Conservation (phyloP, 1,140 invertebrate genomes). For the Philotrypesis tridentata region DNA sequence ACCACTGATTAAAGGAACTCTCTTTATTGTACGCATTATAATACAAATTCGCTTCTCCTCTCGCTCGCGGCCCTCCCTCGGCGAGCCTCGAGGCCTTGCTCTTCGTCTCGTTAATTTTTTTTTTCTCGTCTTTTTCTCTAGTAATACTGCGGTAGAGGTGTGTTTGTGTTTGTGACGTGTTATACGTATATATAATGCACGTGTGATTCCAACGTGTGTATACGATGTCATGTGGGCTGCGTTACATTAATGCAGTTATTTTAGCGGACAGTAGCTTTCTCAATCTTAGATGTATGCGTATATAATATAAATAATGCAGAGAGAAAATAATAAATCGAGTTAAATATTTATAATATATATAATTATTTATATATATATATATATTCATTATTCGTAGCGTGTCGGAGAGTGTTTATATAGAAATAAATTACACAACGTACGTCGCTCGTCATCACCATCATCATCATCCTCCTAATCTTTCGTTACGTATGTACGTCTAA, state of each 20-base stretch:
- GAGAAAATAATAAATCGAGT: slow-evolving; percentile 46
- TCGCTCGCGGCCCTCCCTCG: background rate
- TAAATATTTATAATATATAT: too few species aligned
- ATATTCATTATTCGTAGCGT: too few species aligned
- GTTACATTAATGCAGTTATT: slow-evolving; percentile 39
- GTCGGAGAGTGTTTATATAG: slow-evolving; percentile 55
- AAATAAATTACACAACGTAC: slow-evolving; percentile 66
- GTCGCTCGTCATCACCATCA: background rate
- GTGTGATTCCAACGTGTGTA: background rate
- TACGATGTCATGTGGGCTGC: too few species aligned
- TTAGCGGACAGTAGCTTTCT: slow-evolving; percentile 57
- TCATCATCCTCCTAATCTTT: background rate
- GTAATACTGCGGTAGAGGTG: slow-evolving; percentile 72
- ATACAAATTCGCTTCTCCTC: slow-evolving; percentile 56
- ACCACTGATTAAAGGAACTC: slow-evolving; percentile 68
- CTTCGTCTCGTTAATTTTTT: background rate
- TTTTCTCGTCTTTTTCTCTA: slow-evolving; percentile 58
- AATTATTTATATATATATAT: too few species aligned
- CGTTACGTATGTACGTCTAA: background rate
- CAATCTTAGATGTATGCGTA: slow-evolving; percentile 58
- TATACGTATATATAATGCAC: slow-evolving; percentile 31
- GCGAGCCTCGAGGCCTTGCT: background rate
- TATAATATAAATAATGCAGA: slow-evolving; percentile 65
- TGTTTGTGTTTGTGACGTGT: too few species aligned
- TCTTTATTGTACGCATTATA: slow-evolving; percentile 72